These are phyloP conservation scores for Pediacus dermestoides DNA, from an alignment of 2,888 invertebrate genomes.

Conservation along the genomic window DNA sequence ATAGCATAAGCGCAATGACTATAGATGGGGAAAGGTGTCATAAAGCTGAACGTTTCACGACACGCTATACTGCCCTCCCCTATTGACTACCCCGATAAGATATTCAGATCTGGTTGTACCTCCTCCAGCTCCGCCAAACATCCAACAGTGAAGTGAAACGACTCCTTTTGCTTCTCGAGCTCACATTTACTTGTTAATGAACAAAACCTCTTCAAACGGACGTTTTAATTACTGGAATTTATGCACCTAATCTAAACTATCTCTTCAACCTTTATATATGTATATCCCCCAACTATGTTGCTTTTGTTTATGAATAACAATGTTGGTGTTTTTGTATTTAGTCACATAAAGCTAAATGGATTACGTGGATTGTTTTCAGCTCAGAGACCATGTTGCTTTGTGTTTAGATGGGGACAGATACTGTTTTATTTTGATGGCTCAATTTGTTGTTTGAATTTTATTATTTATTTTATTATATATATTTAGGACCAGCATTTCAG, in stretches of 20 bases:
- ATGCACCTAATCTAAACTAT: constrained; percentile 32
- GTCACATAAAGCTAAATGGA: constrained; percentile 11
- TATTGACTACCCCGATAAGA: constrained; percentile 17
- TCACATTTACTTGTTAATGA: constrained; percentile 29
- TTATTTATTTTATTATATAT: too few species aligned
- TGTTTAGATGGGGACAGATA: too few species aligned
- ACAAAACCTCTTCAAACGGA: constrained; percentile 31
- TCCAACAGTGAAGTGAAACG: too few species aligned
- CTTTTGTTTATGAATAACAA: constrained; percentile 20
- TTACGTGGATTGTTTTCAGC: too few species aligned
- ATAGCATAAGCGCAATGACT: constrained; percentile 21
- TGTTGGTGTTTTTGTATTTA: constrained; percentile 17
- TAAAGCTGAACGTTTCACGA: constrained; percentile 26
- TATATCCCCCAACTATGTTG: constrained; percentile 16
- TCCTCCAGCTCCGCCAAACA: too few species aligned
- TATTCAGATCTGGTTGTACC: constrained; percentile 24
- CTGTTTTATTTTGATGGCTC: too few species aligned
- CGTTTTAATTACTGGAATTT: constrained; percentile 33
- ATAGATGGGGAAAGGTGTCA: constrained; percentile 24
- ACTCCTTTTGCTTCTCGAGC: constrained; percentile 19
- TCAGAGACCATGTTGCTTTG: too few species aligned
- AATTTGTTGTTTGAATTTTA: too few species aligned
- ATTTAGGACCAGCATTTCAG: too few species aligned
- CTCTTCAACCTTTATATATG: constrained; percentile 23
- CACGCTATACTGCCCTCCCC: constrained; percentile 12